Evolutionary conservation across 1,140 invertebrate genomes (phyloP), one percentile per base, ranked within the genome.

Genomic region (Drosophila prosaltans): DNA sequence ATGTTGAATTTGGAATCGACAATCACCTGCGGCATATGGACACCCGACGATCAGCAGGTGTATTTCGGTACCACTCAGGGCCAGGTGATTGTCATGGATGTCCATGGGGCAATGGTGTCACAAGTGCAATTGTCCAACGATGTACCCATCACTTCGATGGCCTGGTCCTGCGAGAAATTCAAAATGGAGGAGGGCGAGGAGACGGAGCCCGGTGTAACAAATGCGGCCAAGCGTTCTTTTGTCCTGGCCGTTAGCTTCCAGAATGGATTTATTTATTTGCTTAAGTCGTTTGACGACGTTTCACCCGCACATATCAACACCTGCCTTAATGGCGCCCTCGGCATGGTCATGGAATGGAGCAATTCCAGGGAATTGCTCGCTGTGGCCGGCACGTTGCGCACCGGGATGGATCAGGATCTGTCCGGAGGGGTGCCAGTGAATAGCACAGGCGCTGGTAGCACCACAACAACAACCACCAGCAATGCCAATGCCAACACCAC

Each of bases 151-250:
- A 96, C 95, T 4, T 95, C 95, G 32, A 98, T 99, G 96, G 96
- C 97, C 11, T 99, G 98, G 98, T 98, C 97, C 39, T 98, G 98
- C 92, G 97, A 98, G 91, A 99, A 98, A 91, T 99, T 99, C 92
- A 99, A 98, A 93, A 98, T 99, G 97, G 98, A 98, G 91, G 98
- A 99, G 92, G 95, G 95, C 26, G 97, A 98, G 73, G 95, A 96
- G 61, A 94, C 94, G 43, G 93, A 95, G 60, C 92, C 93, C 7
- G 93, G 93, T 57, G 93, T 93, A 41, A 89, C 92, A 45, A 94
- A 94, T 81, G 92, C 91, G 4, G 94, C 94, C 80, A 93, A 94
- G 62, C 93, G 94, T 43, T 94, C 94, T 76, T 97, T 97, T 91
- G 95, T 98, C 1, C 92, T 98, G 60, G 98, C 98, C 1, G 96